Evolutionary conservation across 2,888 invertebrate genomes (phyloP).

Genomic region (Drosophila pseudotalamancana): DNA sequence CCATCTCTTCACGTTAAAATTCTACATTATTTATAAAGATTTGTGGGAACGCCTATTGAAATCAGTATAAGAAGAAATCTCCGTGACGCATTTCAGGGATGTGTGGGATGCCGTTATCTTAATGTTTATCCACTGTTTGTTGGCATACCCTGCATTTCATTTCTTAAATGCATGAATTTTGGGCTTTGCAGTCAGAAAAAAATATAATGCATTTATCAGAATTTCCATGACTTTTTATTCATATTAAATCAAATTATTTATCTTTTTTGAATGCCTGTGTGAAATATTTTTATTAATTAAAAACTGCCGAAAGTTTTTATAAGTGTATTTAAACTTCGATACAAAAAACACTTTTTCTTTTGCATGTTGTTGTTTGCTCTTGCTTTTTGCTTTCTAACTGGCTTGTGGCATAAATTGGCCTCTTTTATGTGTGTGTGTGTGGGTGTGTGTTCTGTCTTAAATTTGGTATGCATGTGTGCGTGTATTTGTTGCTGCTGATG

Average conservation of each 20-base stretch:
- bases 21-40: conserved; percentile 63
- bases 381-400: conserved; percentile 40
- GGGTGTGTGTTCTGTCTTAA: background rate
- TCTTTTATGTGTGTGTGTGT: conserved; percentile 1
- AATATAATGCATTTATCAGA: no score
- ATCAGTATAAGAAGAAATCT: conserved; percentile 19
- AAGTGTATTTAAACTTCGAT: conserved; percentile 21
- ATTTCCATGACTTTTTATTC: no score
- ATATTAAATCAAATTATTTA: no score
- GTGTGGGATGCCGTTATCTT: conserved; percentile 31
- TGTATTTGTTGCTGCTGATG: conserved; percentile 3
- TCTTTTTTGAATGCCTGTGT: no score
- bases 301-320: no score
- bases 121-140: conserved; percentile 31
- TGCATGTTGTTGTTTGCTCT: conserved; percentile 17
- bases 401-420: conserved; percentile 42
- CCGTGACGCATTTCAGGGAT: conserved; percentile 27
- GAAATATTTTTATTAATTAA: no score
- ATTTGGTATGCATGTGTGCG: background rate
- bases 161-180: background rate
- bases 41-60: conserved; percentile 39
- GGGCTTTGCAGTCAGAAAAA: background rate
- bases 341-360: background rate
- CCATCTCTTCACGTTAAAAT: conserved; percentile 12
- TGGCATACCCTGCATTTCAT: conserved; percentile 15